These are phyloP conservation scores for Acromyrmex heyeri DNA, from an alignment of 1,140 invertebrate species.

Conservation along the genomic window DNA sequence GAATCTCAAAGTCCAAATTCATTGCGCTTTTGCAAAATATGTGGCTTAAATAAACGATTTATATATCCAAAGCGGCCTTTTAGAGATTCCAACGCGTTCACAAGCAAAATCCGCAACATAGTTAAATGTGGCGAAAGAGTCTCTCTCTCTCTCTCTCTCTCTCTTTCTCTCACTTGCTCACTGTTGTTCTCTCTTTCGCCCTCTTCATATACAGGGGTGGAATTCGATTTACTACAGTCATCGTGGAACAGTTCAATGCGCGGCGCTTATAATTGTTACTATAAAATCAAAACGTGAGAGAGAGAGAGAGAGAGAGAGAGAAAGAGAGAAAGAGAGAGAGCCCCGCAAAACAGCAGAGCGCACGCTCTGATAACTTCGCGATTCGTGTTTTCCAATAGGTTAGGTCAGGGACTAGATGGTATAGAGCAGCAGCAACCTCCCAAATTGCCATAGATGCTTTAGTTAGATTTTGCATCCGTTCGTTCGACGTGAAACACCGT, in stretches of 20 bases:
- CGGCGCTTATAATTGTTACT: constrained; percentile 39
- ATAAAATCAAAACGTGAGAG: constrained; percentile 63
- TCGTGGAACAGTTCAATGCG: constrained; percentile 18
- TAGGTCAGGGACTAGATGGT: constrained; percentile 45
- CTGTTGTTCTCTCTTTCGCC: neutral
- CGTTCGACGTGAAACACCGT: constrained; percentile 12
- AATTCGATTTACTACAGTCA: constrained; percentile 55
- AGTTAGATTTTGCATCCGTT: constrained; percentile 21
- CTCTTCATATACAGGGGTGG: neutral
- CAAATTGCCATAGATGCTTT: constrained; percentile 49
- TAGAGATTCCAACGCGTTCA: constrained; percentile 37
- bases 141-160: neutral
- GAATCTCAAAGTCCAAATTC: constrained; percentile 55
- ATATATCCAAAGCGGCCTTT: constrained; percentile 41
- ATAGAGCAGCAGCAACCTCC: constrained; percentile 27
- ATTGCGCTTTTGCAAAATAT: constrained; percentile 50
- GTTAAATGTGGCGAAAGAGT: constrained; percentile 45
- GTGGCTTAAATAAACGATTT: constrained; percentile 53
- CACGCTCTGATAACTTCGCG: constrained; percentile 68
- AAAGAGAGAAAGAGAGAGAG: neutral
- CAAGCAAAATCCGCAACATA: constrained; percentile 44
- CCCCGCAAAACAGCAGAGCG: constrained; percentile 52
- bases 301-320: constrained; percentile 42
- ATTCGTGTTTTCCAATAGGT: constrained; percentile 66
- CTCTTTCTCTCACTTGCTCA: neutral